These are phyloP conservation scores for Elaeidobius kamerunicus DNA, from an alignment of 2,888 invertebrate genomes.

Conservation along the genomic window DNA sequence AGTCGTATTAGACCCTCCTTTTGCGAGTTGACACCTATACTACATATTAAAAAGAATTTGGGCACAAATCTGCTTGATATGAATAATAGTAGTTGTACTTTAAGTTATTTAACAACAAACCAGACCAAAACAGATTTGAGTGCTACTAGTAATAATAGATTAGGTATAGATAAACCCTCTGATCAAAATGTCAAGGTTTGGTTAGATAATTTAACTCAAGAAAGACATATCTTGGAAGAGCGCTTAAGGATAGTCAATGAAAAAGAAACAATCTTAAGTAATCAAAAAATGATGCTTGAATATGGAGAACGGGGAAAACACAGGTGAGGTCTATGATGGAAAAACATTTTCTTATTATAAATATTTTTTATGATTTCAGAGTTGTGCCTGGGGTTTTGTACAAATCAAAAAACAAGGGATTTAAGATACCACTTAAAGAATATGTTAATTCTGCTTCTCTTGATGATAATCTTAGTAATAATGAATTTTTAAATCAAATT, in stretches of 20 bases:
- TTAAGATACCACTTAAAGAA: conserved; percentile 35
- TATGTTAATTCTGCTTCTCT: conserved; percentile 23
- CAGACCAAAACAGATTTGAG: not conserved
- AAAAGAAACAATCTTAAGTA: conserved; percentile 29
- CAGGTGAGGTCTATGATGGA: conserved; percentile 2
- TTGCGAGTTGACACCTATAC: conserved; percentile 24
- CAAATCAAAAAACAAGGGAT: conserved; percentile 25
- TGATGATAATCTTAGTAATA: conserved; percentile 7
- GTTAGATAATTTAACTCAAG: conserved; percentile 35
- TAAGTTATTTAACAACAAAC: conserved; percentile 1
- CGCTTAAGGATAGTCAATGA: conserved; percentile 34
- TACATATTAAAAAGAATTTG: conserved; percentile 4
- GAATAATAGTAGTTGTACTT: not conserved
- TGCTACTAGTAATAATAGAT: not conserved
- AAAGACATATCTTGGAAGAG: conserved; percentile 39
- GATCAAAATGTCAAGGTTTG: conserved; percentile 30
- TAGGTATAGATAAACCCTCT: conserved; percentile 25
- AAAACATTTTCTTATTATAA: conserved; percentile 1
- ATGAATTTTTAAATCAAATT: conserved; percentile 31
- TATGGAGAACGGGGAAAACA: conserved; percentile 5
- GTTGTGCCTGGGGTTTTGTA: conserved; percentile 38
- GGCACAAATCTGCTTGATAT: not conserved
- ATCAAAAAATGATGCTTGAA: conserved; percentile 17
- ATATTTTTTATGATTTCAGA: conserved; percentile 32
- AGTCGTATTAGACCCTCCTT: conserved; percentile 10